Percentiles rank a stretch among this genome's conserved stretches.
Conservation (phyloP, 2,888 invertebrate genomes). For the Limnephilus marmoratus region DNA sequence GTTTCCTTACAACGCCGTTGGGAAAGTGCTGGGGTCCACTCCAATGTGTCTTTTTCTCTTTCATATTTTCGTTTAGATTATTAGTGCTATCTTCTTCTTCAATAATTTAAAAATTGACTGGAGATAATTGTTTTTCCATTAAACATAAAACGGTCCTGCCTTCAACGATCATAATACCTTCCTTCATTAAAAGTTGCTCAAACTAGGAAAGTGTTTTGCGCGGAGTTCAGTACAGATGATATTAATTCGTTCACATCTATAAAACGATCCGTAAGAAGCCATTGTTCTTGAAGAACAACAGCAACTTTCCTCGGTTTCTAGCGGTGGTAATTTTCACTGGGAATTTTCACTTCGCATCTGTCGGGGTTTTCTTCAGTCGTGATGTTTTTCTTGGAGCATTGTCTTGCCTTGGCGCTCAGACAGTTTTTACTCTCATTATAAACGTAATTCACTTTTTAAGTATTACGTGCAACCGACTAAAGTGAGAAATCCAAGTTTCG, state of each 20-base stretch:
- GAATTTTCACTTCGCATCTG: slow-evolving; percentile 15
- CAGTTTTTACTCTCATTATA: slow-evolving; percentile 26
- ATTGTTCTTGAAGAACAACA: not conserved
- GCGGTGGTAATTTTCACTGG: not conserved
- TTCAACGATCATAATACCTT: not conserved
- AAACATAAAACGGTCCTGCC: not conserved
- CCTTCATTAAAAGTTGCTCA: not conserved
- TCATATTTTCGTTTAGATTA: no score
- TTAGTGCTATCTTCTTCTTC: no score
- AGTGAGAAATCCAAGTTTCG: not conserved
- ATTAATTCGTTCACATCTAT: slow-evolving; percentile 6
- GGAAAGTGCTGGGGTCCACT: no score
- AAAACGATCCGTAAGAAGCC: not conserved
- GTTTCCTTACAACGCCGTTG: no score
- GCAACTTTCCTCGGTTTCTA: slow-evolving; percentile 13
- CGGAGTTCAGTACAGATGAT: not conserved
- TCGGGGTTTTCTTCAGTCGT: slow-evolving; percentile 3
- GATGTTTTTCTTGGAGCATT: slow-evolving; percentile 24
- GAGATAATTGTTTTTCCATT: not conserved
- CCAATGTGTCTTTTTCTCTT: no score
- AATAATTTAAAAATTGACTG: no score
- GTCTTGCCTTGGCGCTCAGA: not conserved
- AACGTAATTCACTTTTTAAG: slow-evolving; percentile 25
- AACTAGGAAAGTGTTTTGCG: no score
- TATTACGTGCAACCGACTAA: not conserved